Percentiles rank a stretch among this genome's conserved stretches.
These are phyloP conservation scores for Bradypodion pumilum DNA, from an alignment of 2,797 vertebrate species.

Conservation along the genomic window DNA sequence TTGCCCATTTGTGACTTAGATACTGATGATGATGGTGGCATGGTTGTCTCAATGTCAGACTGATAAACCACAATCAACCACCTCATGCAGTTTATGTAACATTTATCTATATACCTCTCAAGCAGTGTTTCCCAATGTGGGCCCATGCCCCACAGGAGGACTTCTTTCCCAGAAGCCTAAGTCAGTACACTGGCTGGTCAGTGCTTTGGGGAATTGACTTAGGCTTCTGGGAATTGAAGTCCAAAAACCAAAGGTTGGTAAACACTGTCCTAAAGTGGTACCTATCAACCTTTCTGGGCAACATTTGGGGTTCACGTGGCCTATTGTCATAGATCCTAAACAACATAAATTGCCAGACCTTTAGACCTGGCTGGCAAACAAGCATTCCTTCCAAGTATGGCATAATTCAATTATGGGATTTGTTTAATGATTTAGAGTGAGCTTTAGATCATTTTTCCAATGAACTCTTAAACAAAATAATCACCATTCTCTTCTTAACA, in stretches of 20 bases:
- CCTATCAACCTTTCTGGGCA: neutral
- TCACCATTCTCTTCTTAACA: constrained; percentile 60
- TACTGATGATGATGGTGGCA: neutral
- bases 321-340: constrained; percentile 35
- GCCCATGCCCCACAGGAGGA: no score
- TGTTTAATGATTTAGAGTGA: constrained; percentile 56
- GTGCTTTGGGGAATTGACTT: no score
- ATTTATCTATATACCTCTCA: neutral
- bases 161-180: no score
- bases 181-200: no score
- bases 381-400: neutral
- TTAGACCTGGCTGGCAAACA: constrained; percentile 21
- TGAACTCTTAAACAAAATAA: constrained; percentile 59
- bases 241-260: no score
- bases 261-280: no score
- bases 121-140: no score
- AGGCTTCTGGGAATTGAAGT: no score
- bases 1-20: neutral
- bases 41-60: neutral
- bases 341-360: neutral
- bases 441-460: constrained; percentile 59
- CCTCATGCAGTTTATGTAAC: neutral
- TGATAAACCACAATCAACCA: neutral
- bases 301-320: neutral
- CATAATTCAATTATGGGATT: constrained; percentile 62